Evolutionary conservation across 2,797 vertebrate species (phyloP).

Genomic region (Anas acuta): DNA sequence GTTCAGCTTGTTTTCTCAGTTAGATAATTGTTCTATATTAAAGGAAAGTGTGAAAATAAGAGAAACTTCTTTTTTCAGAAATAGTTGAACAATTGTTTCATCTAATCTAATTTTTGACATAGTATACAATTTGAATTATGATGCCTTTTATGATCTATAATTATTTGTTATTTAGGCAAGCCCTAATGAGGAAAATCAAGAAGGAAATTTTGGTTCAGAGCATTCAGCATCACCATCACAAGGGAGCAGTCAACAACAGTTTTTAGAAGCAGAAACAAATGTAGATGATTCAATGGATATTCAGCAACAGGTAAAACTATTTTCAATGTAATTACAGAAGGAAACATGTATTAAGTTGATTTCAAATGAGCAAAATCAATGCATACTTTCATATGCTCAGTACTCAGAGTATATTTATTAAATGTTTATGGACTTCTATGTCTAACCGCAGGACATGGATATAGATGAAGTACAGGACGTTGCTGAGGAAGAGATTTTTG

Average conservation of each 20-base stretch:
- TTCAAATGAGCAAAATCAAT: not conserved
- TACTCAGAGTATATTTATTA: not conserved
- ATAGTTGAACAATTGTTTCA: not conserved
- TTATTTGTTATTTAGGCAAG: constrained; percentile 79
- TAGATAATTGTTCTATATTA: not conserved
- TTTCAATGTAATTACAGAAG: not conserved
- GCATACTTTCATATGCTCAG: not conserved
- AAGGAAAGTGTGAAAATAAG: not conserved
- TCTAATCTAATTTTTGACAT: not conserved
- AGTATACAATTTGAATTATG: not conserved
- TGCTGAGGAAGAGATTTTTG: constrained; percentile 92
- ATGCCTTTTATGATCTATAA: not conserved
- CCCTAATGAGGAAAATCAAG: constrained; percentile 87
- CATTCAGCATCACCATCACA: constrained; percentile 88
- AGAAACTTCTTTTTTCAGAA: not conserved
- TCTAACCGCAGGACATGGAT: constrained; percentile 92
- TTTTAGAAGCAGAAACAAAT: constrained; percentile 87
- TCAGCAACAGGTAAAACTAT: constrained; percentile 89
- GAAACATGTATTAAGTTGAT: not conserved
- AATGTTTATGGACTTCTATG: not conserved
- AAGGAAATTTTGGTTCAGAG: constrained; percentile 91
- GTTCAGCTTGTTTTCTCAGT: not conserved
- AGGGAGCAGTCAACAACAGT: constrained; percentile 89
- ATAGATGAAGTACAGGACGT: constrained; percentile 94
- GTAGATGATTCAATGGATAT: constrained; percentile 95